Base-by-base conservation (phyloP, 2,797 vertebrate species). In the Arnoldichthys spilopterus region DNA sequence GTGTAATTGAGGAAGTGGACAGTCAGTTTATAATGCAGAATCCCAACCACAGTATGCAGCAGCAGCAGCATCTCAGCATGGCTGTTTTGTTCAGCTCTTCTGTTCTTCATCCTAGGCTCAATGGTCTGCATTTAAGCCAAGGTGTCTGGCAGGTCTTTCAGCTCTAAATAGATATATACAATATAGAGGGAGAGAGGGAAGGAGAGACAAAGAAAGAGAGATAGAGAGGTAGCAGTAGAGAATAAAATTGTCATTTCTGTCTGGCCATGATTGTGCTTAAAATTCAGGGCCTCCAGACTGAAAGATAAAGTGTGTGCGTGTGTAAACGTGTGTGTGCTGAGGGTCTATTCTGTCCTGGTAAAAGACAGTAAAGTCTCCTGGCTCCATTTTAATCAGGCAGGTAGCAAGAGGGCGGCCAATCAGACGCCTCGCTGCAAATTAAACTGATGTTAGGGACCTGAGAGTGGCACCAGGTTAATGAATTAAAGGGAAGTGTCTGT, bases 391-490 rank as follows among this genome's bases (percentile, higher is more conserved):
- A 81, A 84, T 82, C 71, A 75, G 58, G 58, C 58, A 78, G 81
- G 81, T 78, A 66, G 53, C 32, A 32, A 47, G 45, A 58, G 78
- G 59, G 64, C 71, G 58, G 72, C 82, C 69, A 85, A 82, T 85
- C 63, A 71, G 72, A 77, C 0, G 51, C 80, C 71, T 71, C 24
- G 24, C 66, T 78, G 76, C 69, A 79, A 79, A 84, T 87, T 77
- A 84, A 79, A 76, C 76, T 72, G 68, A 75, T 76, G 80, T 67
- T 68, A 62, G 77, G 54, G 74, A 72, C 76, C 53, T 47, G 58
- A 61, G 66, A 78, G 66, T 81, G 82, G 77, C 85, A 68, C 70
- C 59, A 76, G 83, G 85, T 85, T 86, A 86, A 86, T 86, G 82
- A 85, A 67, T 85, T 82, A 83, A 77, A 74, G 32, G 63, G 54